A percentile compares a stretch with the other conserved stretches of the same genome.
These are phyloP conservation scores for Pyrochroa serraticornis DNA, from an alignment of 2,888 invertebrate species.

Conservation along the genomic window DNA sequence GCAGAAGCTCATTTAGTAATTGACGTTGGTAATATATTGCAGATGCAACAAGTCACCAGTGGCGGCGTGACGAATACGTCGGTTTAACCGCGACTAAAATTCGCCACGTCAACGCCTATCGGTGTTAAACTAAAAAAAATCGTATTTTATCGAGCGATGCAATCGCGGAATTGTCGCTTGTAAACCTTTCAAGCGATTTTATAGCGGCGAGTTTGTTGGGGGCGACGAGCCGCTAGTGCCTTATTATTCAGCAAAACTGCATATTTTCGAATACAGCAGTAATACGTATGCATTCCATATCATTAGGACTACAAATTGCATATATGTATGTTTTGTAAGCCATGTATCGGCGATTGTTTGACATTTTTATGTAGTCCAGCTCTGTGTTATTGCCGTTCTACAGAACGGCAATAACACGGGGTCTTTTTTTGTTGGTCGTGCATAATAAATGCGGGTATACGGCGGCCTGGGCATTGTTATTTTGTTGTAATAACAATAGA, in stretches of 20 bases:
- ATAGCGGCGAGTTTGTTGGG: slow-evolving; percentile 2
- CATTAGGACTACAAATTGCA: slow-evolving; percentile 40
- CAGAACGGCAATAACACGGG: not conserved
- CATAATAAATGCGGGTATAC: slow-evolving; percentile 15
- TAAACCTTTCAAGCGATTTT: not conserved
- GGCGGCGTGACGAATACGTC: slow-evolving; percentile 2
- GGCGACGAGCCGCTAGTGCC: slow-evolving; percentile 30
- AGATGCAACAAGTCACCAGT: slow-evolving; percentile 16
- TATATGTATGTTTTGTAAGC: slow-evolving; percentile 35
- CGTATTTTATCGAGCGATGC: not conserved
- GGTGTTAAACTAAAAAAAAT: not conserved
- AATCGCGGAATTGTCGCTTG: slow-evolving; percentile 3
- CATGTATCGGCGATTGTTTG: slow-evolving; percentile 37
- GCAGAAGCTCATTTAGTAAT: slow-evolving; percentile 41
- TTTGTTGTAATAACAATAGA: slow-evolving; percentile 20
- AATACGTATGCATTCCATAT: slow-evolving; percentile 41
- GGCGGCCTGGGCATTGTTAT: slow-evolving; percentile 21
- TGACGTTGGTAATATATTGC: slow-evolving; percentile 39
- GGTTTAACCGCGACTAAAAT: not conserved
- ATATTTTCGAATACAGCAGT: slow-evolving; percentile 32
- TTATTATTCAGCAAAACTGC: slow-evolving; percentile 30
- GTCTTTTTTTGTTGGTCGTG: slow-evolving; percentile 13
- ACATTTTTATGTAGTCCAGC: slow-evolving; percentile 30
- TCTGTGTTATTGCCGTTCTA: slow-evolving; percentile 5
- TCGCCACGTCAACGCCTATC: slow-evolving; percentile 27